Percentiles rank a stretch among this genome's conserved stretches.
phyloP scores from a whole-genome alignment of 2,888 invertebrate species.

The Orchesellides sinensis region DNA sequence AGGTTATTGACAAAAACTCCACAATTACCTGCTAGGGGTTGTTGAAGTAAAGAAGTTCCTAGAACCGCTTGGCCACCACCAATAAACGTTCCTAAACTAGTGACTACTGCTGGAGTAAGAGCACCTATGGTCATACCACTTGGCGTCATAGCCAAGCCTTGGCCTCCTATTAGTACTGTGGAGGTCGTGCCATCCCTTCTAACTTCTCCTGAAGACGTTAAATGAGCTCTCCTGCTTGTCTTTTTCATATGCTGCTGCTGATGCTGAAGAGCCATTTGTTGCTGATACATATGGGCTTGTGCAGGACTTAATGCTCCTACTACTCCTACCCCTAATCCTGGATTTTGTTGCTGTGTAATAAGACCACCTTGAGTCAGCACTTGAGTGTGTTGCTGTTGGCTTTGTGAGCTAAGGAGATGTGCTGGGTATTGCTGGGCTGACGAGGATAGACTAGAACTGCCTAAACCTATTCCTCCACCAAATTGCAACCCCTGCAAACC shows the following conservation, averaged over 20 bases:
- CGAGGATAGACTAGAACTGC: constrained; percentile 65
- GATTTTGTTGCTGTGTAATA: constrained; percentile 69
- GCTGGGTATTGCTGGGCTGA: constrained; percentile 69
- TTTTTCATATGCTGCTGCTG: constrained; percentile 78
- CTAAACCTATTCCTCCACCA: constrained; percentile 54
- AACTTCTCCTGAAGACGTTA: constrained; percentile 64
- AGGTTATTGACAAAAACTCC: constrained; percentile 19
- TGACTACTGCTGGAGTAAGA: constrained; percentile 74
- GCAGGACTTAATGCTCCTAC: constrained; percentile 73
- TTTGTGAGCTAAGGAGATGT: constrained; percentile 53
- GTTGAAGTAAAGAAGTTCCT: constrained; percentile 70
- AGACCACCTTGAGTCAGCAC: constrained; percentile 72
- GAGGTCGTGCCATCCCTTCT: constrained; percentile 64
- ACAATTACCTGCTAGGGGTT: constrained; percentile 70
- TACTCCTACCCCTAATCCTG: constrained; percentile 71
- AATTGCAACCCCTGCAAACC: constrained; percentile 63
- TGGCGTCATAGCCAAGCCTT: constrained; percentile 70
- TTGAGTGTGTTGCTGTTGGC: constrained; percentile 63
- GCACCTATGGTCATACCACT: constrained; percentile 74
- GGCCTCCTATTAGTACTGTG: constrained; percentile 73
- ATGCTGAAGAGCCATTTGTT: constrained; percentile 77
- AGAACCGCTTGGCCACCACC: constrained; percentile 69
- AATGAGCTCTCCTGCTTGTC: constrained; percentile 76
- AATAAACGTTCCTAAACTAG: constrained; percentile 74
- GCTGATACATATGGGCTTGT: constrained; percentile 75